Evolutionary conservation across 2,888 invertebrate genomes (phyloP), one percentile per base, ranked within the genome.

Genomic region (Hyles lineata): DNA sequence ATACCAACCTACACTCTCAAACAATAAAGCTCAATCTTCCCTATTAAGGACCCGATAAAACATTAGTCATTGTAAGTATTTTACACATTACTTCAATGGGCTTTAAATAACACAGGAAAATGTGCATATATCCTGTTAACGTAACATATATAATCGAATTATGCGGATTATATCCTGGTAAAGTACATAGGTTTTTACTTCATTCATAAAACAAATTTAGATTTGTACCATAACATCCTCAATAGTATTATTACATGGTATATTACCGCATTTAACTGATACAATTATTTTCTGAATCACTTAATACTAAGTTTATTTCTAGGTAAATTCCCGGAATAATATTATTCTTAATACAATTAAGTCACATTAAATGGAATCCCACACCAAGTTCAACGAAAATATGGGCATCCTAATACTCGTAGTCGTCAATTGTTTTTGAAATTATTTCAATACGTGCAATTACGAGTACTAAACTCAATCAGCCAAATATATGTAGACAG

Each of bases 51-150:
- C 15, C 17, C 67, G 23, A 43, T 43, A 67, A 67, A 50, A 67
- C 23, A 50, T 67, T 67, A 67, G 67, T 67, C 67, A 50, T 43
- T n/a, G 50, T 67, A 67, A 43, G 67, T 67, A 67, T 67, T 67
- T 67, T 67, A 67, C 67, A 43, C 67, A 67, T 43, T 23, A 67
- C 43, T 67, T 67, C 67, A 67, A 67, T 67, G 67, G 6, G 50
- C 50, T 67, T 67, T 50, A 67, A 43, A 50, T 50, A 67, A 67
- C 15, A 67, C 67, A 67, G 67, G 67, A 67, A 67, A 67, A 67
- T 67, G 50, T 50, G 25, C 23, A 15, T 43, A 23, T 67, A 6
- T 50, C 67, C 67, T 67, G 67, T 43, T 43, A 67, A 50, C 67
- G 67, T 67, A 67, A 50, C 15, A 67, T 67, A 23, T 15, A 50